Evolutionary conservation across 2,113 vertebrate species (phyloP), one percentile per base, ranked within the genome.

Genomic region (Serilophus lunatus): DNA sequence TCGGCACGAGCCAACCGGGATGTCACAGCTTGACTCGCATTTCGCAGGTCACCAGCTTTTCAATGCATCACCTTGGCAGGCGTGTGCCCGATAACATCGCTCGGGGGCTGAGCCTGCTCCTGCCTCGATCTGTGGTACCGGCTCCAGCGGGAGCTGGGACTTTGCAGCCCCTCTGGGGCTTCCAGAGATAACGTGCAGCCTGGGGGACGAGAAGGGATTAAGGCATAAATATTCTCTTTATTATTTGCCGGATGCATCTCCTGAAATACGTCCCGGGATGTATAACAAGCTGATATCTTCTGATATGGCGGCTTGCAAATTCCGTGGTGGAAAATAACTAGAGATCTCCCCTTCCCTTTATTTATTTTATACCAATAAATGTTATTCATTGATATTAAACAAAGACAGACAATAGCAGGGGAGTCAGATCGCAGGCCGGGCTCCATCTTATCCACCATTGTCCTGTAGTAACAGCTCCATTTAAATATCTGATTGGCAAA

Each of bases 11-110:
- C 89, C 64, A 65, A 75, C 85, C 31, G 7, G 51, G 18, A 7
- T 87, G 77, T 18, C 96, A 42, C 91, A 80, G 94, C 93, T 86
- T 92, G 85, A 33, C 88, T 84, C 31, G 76, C 95, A 91, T 94
- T 79, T 89, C 94, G 86, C 86, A 78, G 90, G 86, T 91, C 95
- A 79, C 74, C 61, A 12, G 91, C 75, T 64, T 89, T 92, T 89
- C 93, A 65, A 7, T 18, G 82, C 90, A 20, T 93, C 93, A 51
- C 91, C 82, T 95, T 68, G 75, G 87, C 93, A 65, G 93, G 88
- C 90, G 47, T 38, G 75, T 14, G 82, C 78, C 66, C 68, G 92
- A 88, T 51, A 66, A 36, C 96, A 86, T 66, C 83, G 20, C 82
- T 54, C 75, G 12, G 63, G 40, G 54, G 36, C 88, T 7, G 76